These are phyloP conservation scores for Synodontis membranacea DNA, from an alignment of 2,113 vertebrate species.

Conservation along the genomic window DNA sequence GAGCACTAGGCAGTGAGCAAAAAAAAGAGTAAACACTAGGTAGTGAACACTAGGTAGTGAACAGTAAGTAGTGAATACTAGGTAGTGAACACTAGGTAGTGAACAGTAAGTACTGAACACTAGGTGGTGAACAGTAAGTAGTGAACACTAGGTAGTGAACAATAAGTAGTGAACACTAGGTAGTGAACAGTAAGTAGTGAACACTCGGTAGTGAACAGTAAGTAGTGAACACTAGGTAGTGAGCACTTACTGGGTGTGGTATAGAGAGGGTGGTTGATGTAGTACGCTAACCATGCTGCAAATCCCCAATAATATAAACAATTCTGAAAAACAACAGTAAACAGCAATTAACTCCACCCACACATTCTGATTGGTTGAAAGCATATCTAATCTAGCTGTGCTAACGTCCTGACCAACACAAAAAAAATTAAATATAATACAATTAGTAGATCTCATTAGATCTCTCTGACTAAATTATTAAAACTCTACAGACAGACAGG, in stretches of 20 bases:
- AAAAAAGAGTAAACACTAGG: too few species aligned
- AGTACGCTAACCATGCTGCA: slow-evolving; percentile 80
- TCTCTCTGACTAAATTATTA: too few species aligned
- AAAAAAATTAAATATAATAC: not conserved
- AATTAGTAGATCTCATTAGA: too few species aligned
- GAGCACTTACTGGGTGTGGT: slow-evolving; percentile 75
- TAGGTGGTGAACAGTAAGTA: not conserved
- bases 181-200: not conserved
- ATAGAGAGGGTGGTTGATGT: slow-evolving; percentile 79
- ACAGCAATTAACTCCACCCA: not conserved
- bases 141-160: not conserved
- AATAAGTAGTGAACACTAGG: not conserved
- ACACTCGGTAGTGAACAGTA: not conserved
- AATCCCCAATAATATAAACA: slow-evolving; percentile 78
- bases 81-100: not conserved
- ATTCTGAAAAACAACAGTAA: slow-evolving; percentile 68
- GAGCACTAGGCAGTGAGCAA: not conserved
- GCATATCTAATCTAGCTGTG: not conserved
- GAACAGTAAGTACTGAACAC: not conserved
- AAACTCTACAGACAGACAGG: too few species aligned
- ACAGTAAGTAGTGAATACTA: not conserved
- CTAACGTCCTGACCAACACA: not conserved
- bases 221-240: not conserved
- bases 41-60: not conserved
- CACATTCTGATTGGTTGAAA: not conserved